Base-by-base conservation (phyloP, 2,797 vertebrate genomes). In the Distichodus sexfasciatus region DNA sequence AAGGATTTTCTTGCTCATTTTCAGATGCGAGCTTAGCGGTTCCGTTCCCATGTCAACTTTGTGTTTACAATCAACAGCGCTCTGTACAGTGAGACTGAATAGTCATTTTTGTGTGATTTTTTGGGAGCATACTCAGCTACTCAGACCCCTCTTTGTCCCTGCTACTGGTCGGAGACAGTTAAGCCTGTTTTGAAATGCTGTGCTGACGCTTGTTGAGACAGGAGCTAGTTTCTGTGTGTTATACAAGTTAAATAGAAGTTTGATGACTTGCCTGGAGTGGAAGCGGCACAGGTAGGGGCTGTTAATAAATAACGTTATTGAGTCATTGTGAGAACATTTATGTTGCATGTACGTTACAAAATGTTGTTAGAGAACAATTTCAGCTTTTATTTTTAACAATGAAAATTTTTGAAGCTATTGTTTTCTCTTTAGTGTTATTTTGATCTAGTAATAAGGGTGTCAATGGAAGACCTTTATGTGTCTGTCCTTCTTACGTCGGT, bases 21-120 rank as follows among this genome's bases (percentile, higher is more conserved):
- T 60, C 26, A 44, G n/a, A 60, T 23, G 24, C 58, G 6, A 19
- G 38, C n/a, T 17, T 3, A 43, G 31, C 17, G 14, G 57, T 15
- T 71, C 24, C 2, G 82, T 90, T 83, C 78, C 86, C 77, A 84
- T 82, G 86, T 28, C 76, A 44, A 84, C 83, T 14, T 1, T 0
- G 71, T 75, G 82, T 77, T 79, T 85, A 70, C 77, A 79, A 76
- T 54, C 36, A 66, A 41, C 21, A 21, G 23, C n/a, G 23, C 12
- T 23, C 2, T 38, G 2, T 10, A 15, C 8, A 12, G n/a, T n/a
- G n/a, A 35, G 5, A 10, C n/a, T 35, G 53, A 38, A 14, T 17
- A 57, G 33, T 36, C 47, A 28, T 29, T 28, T 47, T 50, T 50
- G 5, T 23, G 23, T 14, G 0, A 9, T 31, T 35, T 19, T 6